phyloP scores from a whole-genome alignment of 2,888 invertebrate species.

The Macrosiphum euphorbiae region DNA sequence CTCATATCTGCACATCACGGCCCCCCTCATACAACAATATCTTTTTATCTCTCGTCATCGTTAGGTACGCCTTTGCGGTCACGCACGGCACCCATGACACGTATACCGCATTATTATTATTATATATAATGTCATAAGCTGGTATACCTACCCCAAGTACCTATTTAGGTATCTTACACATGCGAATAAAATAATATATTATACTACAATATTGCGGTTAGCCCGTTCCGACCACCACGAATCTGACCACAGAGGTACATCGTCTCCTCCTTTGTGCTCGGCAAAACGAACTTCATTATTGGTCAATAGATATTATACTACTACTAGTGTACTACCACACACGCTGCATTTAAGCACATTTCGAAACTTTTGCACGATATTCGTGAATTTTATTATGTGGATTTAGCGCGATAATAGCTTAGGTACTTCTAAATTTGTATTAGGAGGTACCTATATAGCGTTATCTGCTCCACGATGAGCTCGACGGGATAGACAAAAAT shows the following conservation, averaged over 20 bases:
- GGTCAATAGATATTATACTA: too few species aligned
- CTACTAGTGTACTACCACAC: too few species aligned
- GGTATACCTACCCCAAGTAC: neutral
- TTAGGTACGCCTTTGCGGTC: constrained; percentile 7
- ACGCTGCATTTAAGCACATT: too few species aligned
- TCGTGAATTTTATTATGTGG: neutral
- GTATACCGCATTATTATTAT: neutral
- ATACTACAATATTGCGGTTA: neutral
- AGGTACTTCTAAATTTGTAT: too few species aligned
- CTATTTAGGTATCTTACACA: neutral
- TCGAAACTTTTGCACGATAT: neutral
- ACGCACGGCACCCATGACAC: neutral
- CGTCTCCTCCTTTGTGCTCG: neutral
- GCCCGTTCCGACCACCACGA: neutral
- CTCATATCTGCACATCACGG: neutral
- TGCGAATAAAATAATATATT: neutral
- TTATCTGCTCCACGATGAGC: neutral
- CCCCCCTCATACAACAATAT: neutral
- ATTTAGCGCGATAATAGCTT: neutral
- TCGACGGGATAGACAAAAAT: neutral
- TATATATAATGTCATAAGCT: neutral
- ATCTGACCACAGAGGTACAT: too few species aligned
- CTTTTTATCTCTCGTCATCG: neutral
- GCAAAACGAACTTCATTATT: neutral
- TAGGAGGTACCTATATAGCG: neutral